Evolutionary conservation across 23 tunicate species (phyloP).

Genomic region (Corella eumyota): DNA sequence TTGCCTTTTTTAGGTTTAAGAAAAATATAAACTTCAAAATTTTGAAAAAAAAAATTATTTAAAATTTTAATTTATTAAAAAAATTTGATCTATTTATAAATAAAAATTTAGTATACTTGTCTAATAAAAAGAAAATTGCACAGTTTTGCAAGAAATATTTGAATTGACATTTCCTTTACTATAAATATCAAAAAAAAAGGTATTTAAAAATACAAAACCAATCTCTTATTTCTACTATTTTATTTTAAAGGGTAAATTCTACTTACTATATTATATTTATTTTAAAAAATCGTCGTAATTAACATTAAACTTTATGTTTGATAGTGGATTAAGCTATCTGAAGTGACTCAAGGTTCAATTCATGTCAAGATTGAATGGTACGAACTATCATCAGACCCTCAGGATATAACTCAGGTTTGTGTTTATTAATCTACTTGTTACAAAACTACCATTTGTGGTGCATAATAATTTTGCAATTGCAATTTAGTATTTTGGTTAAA

Average conservation of each 20-base stretch:
- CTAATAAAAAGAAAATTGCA: no score
- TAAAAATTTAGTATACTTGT: background rate
- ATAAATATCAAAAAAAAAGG: no score
- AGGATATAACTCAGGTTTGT: constrained; percentile 22
- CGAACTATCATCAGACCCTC: constrained; percentile 31
- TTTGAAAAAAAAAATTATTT: background rate
- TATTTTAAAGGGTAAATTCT: no score
- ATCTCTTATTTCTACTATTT: no score
- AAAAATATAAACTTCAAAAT: no score
- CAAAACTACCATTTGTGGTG: background rate
- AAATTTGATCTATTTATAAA: background rate
- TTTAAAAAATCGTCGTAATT: no score
- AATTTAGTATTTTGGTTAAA: no score
- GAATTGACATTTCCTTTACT: no score
- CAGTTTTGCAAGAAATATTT: no score
- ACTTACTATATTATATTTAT: no score
- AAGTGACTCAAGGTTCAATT: constrained; percentile 33
- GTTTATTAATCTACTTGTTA: background rate
- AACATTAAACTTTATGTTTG: no score
- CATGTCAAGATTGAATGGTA: constrained; percentile 65
- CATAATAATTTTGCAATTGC: background rate
- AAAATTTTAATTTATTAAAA: background rate
- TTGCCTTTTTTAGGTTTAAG: background rate
- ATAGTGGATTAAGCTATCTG: constrained; percentile 52
- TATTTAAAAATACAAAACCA: no score